Evolutionary conservation across 2,113 vertebrate genomes (phyloP).

Genomic region (Leptobrachium leishanense): DNA sequence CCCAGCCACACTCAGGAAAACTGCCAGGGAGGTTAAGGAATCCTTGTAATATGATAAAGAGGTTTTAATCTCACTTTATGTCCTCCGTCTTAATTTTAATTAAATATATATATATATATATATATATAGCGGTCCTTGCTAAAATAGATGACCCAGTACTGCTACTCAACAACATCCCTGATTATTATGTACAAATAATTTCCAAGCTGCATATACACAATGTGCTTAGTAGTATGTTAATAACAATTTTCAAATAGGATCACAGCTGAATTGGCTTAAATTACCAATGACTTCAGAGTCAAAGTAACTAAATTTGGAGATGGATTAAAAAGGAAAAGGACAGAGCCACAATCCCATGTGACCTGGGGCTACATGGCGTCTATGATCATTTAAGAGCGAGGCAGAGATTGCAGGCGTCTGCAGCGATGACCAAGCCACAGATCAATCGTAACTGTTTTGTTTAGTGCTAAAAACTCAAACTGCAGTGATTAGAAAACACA

Average conservation of each 20-base stretch:
- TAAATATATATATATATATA: too few species aligned
- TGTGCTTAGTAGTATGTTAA: too few species aligned
- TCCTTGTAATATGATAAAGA: too few species aligned
- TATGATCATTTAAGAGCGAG: slow-evolving; percentile 41
- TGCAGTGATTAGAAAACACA: slow-evolving; percentile 99
- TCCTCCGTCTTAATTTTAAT: too few species aligned
- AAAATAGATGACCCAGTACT: too few species aligned
- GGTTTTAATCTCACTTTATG: too few species aligned
- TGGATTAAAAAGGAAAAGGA: slow-evolving; percentile 47
- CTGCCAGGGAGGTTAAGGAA: too few species aligned
- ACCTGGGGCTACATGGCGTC: slow-evolving; percentile 47
- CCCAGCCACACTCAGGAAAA: too few species aligned
- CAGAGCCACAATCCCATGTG: slow-evolving; percentile 47
- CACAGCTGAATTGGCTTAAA: slow-evolving; percentile 32
- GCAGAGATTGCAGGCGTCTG: slow-evolving; percentile 58
- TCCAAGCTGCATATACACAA: too few species aligned
- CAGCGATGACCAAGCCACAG: slow-evolving; percentile 72
- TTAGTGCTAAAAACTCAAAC: slow-evolving; percentile 96
- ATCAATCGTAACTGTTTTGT: slow-evolving; percentile 96
- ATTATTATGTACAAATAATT: too few species aligned
- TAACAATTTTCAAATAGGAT: slow-evolving; percentile 4
- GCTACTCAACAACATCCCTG: too few species aligned
- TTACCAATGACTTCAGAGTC: slow-evolving; percentile 43
- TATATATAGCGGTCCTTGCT: too few species aligned
- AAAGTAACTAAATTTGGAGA: slow-evolving; percentile 62